A percentile compares a stretch with the other conserved stretches of the same genome.
phyloP scores from a whole-genome alignment of 1,140 invertebrate species.

The Neodiprion virginianus region DNA sequence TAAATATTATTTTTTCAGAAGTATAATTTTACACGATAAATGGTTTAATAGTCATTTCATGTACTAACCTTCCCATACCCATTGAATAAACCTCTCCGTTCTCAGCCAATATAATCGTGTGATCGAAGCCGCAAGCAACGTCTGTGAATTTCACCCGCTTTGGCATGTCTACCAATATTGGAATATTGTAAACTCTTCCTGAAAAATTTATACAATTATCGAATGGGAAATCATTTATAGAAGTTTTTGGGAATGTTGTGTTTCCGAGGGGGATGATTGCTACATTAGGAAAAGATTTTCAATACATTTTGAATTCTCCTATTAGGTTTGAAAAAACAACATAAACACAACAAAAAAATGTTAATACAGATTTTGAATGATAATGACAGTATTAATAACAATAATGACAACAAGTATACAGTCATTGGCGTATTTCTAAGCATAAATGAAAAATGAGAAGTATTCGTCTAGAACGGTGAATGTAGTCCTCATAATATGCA shows the following conservation, averaged over 20 bases:
- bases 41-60: constrained; percentile 12
- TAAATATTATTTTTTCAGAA: constrained; percentile 24
- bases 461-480: no score
- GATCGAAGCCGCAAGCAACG: constrained; percentile 80
- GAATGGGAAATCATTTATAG: not conserved
- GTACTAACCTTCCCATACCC: constrained; percentile 79
- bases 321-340: not conserved
- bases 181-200: constrained; percentile 68
- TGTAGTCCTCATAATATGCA: no score
- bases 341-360: no score
- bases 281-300: not conserved
- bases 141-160: constrained; percentile 66
- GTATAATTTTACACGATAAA: constrained; percentile 17
- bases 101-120: constrained; percentile 75
- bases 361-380: no score
- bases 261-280: no score
- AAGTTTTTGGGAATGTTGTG: not conserved
- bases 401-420: no score
- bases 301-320: not conserved
- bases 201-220: constrained; percentile 20
- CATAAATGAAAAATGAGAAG: no score
- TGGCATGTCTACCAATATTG: constrained; percentile 65
- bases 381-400: no score
- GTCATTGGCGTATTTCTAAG: no score
- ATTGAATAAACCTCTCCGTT: constrained; percentile 79